These are phyloP conservation scores for Alca torda DNA, from an alignment of 2,797 vertebrate genomes.

Conservation along the genomic window DNA sequence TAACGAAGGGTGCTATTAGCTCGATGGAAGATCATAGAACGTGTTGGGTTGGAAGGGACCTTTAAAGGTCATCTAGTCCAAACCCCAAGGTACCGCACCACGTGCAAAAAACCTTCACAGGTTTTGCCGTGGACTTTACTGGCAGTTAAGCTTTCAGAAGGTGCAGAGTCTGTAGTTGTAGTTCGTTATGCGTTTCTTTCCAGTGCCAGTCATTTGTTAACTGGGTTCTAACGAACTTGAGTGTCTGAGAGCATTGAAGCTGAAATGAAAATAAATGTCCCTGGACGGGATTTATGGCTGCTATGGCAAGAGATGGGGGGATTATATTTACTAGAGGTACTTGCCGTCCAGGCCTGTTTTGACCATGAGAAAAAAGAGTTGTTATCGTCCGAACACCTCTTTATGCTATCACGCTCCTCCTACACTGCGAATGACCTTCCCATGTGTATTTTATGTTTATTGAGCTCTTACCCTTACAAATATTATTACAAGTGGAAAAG, in stretches of 20 bases:
- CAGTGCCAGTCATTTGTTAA: neutral
- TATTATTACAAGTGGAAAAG: neutral
- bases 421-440: neutral
- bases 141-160: neutral
- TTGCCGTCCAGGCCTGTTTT: neutral
- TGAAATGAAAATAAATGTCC: neutral
- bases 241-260: neutral
- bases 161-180: neutral
- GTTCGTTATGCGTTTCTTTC: neutral
- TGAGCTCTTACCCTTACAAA: neutral
- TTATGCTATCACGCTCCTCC: neutral
- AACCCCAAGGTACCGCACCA: too few relatives aligned
- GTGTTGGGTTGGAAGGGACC: too few relatives aligned
- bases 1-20: neutral
- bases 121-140: rapidly evolving
- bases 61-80: too few relatives aligned
- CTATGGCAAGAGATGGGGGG: neutral
- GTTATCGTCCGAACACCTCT: neutral
- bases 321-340: neutral
- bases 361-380: neutral
- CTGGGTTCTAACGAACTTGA: neutral
- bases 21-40: neutral
- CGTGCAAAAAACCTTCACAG: neutral
- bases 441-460: rapidly evolving
- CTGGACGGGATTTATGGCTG: neutral